Conservation (phyloP, 2,888 invertebrate genomes). For the Macrosiphum euphorbiae region DNA sequence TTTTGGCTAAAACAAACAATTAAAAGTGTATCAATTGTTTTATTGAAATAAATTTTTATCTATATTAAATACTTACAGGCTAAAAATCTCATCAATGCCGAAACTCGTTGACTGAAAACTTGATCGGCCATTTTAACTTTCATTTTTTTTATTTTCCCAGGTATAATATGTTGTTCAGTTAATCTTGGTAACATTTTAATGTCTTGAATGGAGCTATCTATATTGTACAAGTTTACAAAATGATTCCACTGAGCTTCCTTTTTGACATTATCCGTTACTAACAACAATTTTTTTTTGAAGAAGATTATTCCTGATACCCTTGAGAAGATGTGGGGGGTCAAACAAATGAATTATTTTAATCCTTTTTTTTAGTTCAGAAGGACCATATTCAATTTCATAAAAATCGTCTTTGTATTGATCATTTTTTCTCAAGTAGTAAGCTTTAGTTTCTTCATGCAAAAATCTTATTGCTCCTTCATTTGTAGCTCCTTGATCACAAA, state of each 20-base stretch:
- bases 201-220: not conserved
- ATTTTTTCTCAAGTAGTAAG: constrained; percentile 10
- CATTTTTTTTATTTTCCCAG: constrained; percentile 40
- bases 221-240: not conserved
- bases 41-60: not conserved
- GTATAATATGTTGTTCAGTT: constrained; percentile 28
- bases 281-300: constrained; percentile 6
- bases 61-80: not conserved
- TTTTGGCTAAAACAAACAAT: not conserved
- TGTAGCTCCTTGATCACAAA: constrained; percentile 48
- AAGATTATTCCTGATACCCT: constrained; percentile 54
- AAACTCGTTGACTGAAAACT: constrained; percentile 40
- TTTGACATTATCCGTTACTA: not conserved
- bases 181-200: constrained; percentile 16
- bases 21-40: not conserved
- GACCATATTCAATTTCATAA: constrained; percentile 3
- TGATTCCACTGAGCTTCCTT: constrained; percentile 30
- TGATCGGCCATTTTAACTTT: constrained; percentile 46
- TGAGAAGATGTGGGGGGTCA: constrained; percentile 56
- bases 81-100: constrained; percentile 29
- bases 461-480: constrained; percentile 51
- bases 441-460: constrained; percentile 43
- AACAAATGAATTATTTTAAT: constrained; percentile 43
- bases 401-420: not conserved
- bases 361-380: constrained; percentile 10